Evolutionary conservation across 2,797 vertebrate species (phyloP), one percentile per base, ranked within the genome.

Genomic region (Parauchenoglanis punctatus): DNA sequence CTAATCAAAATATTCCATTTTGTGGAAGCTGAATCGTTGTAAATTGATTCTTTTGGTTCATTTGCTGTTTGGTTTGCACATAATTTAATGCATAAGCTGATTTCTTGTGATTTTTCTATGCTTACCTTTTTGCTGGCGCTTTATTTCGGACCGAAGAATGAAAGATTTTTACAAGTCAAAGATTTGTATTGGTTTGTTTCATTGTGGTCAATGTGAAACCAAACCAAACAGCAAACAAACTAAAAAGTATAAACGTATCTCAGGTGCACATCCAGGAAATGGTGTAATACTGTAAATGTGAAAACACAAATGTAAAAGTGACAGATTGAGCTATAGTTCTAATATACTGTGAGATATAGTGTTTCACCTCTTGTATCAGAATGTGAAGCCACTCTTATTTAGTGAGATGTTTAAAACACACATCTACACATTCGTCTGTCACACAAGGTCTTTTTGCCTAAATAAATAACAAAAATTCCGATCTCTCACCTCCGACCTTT

Each of bases 401-500:
- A 11, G 49, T 3, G 4, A 52, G 25, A 15, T 52, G 13, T 54
- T n/a, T 28, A 54, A 46, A 56, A 77, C 6, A 28, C 12, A 54
- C 0, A 52, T 49, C 25, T 35, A 35, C 35, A 35, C 35, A 35
- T 76, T 76, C 44, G 3, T 23, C 18, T 17, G 13, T n/a, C 40
- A 77, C 13, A 18, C 31, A 70, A 20, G 31, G 8, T 70, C 7
- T 18, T 70, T 40, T 67, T 5, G 13, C 2, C 68, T 35, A 81
- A 81, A 25, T 81, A 10, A 28, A 35, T 18, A 52, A 52, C 52
- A 25, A 76, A 35, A 7, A n/a, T 6, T 56, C 2, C 20, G 25
- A 4, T 52, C 20, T 61, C 93, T 96, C 95, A 99, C 98, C 98
- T 97, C 98, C 98, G 87, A 99, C 97, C 93, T 95, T 99, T 75